Evolutionary conservation across 2,797 vertebrate genomes (phyloP).

Genomic region (Xenops minutus): DNA sequence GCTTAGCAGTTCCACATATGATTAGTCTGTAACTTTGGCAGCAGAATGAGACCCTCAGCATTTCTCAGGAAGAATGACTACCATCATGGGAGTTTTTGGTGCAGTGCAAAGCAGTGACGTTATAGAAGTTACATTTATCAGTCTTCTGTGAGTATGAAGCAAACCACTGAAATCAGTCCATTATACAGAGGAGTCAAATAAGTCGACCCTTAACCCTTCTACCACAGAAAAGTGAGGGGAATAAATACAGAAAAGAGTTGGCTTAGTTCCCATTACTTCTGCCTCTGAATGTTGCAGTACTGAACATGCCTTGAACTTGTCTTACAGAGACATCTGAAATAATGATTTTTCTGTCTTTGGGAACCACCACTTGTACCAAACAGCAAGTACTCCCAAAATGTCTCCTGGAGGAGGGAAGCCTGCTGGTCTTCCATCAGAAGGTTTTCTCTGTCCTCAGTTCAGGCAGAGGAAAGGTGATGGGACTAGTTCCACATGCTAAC

Average conservation of each 20-base stretch:
- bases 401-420: neutral
- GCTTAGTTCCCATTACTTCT: neutral
- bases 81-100: neutral
- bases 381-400: neutral
- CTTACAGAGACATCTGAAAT: neutral
- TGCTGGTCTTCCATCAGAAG: neutral
- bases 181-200: neutral
- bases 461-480: neutral
- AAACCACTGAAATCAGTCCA: neutral
- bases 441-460: neutral
- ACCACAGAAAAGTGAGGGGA: neutral
- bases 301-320: neutral
- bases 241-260: neutral
- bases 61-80: neutral
- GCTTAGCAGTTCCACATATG: neutral
- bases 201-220: neutral
- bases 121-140: neutral
- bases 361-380: neutral
- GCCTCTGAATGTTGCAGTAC: neutral
- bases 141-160: neutral
- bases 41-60: neutral
- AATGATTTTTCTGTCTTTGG: neutral
- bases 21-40: neutral
- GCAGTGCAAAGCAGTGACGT: accelerated
- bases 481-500: neutral